Percentiles rank a stretch among this genome's conserved stretches.
Evolutionary conservation across 2,113 vertebrate genomes (phyloP).

Genomic region (Tachysurus fulvidraco): DNA sequence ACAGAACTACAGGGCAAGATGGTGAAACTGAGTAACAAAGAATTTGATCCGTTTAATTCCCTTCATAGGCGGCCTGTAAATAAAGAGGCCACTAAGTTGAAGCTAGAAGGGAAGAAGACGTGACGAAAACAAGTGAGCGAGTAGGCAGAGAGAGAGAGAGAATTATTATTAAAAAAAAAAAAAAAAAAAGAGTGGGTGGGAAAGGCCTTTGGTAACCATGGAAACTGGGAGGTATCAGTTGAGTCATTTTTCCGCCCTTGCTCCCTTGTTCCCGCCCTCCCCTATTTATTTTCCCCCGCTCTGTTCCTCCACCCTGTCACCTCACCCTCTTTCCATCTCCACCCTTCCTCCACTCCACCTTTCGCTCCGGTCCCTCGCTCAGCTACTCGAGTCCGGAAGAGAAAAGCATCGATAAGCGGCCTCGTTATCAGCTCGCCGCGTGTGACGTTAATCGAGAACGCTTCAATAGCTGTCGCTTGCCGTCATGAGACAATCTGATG

Average conservation of each 20-base stretch:
- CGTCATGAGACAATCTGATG: neutral
- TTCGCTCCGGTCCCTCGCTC: conserved; percentile 14
- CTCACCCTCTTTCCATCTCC: conserved; percentile 40
- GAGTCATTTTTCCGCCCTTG: conserved; percentile 68
- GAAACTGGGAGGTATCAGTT: conserved; percentile 79
- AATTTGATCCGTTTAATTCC: neutral
- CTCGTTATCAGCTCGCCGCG: conserved; percentile 27
- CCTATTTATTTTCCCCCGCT: conserved; percentile 44
- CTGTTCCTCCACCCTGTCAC: conserved; percentile 46
- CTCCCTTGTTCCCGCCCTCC: conserved; percentile 42
- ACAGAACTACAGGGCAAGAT: neutral
- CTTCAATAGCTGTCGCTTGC: conserved; percentile 34
- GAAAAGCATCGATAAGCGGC: conserved; percentile 30
- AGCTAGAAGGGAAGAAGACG: conserved; percentile 9
- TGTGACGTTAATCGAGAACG: conserved; percentile 21
- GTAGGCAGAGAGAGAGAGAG: conserved; percentile 55
- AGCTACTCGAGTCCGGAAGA: neutral
- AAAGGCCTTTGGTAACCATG: conserved; percentile 76
- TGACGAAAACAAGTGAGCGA: conserved; percentile 48
- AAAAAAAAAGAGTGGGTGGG: conserved; percentile 66
- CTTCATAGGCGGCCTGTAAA: neutral
- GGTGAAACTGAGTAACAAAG: neutral
- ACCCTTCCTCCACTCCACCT: conserved; percentile 51
- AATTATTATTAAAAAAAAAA: conserved; percentile 21
- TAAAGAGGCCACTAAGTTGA: neutral